phyloP scores from a whole-genome alignment of 2,888 invertebrate species.

The Scelioninae gen. 2 region DNA sequence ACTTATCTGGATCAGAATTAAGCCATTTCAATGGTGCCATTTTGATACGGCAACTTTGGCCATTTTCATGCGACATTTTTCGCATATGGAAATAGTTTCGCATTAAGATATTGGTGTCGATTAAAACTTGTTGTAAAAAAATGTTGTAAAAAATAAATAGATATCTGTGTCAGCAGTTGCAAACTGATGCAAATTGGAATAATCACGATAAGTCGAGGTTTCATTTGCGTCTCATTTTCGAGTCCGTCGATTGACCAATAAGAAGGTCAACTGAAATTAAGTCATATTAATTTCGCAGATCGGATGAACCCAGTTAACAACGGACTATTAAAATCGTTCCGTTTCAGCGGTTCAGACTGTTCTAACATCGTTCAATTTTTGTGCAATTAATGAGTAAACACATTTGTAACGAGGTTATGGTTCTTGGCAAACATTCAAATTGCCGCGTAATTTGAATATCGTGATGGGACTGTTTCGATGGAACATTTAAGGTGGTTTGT shows the following conservation, averaged over 20 bases:
- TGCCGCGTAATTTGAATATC: too few relatives aligned
- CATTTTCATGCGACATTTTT: too few relatives aligned
- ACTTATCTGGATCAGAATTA: too few relatives aligned
- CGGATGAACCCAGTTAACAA: not conserved
- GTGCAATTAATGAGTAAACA: not conserved
- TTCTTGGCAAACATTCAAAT: too few relatives aligned
- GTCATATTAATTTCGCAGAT: not conserved
- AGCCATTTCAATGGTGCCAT: too few relatives aligned
- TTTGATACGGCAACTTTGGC: too few relatives aligned
- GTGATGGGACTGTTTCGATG: too few relatives aligned
- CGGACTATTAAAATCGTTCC: not conserved
- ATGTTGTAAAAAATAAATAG: not conserved
- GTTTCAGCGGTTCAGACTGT: too few relatives aligned
- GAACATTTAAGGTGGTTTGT: too few relatives aligned
- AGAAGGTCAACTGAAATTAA: not conserved
- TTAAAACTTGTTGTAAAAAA: not conserved
- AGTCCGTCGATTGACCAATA: not conserved
- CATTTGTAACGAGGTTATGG: too few relatives aligned
- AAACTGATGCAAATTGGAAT: constrained; percentile 19
- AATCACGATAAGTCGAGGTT: constrained; percentile 15
- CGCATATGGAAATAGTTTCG: too few relatives aligned
- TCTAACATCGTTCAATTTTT: not conserved
- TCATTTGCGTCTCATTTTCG: constrained; percentile 12
- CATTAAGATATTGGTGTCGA: not conserved
- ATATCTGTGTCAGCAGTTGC: constrained; percentile 37